These are phyloP conservation scores for Brienomyrus longianalis DNA, from an alignment of 2,113 vertebrate species.

Conservation along the genomic window DNA sequence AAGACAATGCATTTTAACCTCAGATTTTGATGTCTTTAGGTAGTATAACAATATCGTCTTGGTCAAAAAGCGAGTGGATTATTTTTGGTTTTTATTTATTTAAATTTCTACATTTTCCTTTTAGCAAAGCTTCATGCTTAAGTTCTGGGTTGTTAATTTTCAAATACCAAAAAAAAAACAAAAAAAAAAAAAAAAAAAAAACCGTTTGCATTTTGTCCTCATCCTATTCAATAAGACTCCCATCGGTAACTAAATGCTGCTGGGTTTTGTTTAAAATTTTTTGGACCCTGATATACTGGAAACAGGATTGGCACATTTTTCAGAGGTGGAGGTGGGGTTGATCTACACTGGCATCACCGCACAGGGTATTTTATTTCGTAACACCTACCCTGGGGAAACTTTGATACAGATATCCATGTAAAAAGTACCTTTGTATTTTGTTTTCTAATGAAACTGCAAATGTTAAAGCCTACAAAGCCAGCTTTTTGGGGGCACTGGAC, in stretches of 20 bases:
- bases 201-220: slow-evolving; percentile 26
- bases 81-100: slow-evolving; percentile 70
- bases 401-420: slow-evolving; percentile 60
- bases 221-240: slow-evolving; percentile 46
- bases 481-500: slow-evolving; percentile 55
- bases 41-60: slow-evolving; percentile 78
- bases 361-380: slow-evolving; percentile 71
- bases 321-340: slow-evolving; percentile 46
- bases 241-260: slow-evolving; percentile 51
- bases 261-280: slow-evolving; percentile 66
- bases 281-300: slow-evolving; percentile 71
- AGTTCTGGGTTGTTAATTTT: slow-evolving; percentile 64
- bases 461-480: slow-evolving; percentile 50
- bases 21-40: slow-evolving; percentile 80
- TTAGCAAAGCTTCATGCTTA: slow-evolving; percentile 74
- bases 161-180: slow-evolving; percentile 32
- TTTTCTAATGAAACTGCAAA: slow-evolving; percentile 62
- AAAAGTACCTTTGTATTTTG: slow-evolving; percentile 69
- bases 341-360: slow-evolving; percentile 60
- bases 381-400: slow-evolving; percentile 53
- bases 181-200: slow-evolving; percentile 21
- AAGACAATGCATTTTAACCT: slow-evolving; percentile 68
- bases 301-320: slow-evolving; percentile 55
- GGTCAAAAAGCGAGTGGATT: slow-evolving; percentile 73
- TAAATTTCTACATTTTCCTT: slow-evolving; percentile 69